Conservation (phyloP, 2,113 vertebrate species). For the Phyllopteryx taeniolatus region DNA sequence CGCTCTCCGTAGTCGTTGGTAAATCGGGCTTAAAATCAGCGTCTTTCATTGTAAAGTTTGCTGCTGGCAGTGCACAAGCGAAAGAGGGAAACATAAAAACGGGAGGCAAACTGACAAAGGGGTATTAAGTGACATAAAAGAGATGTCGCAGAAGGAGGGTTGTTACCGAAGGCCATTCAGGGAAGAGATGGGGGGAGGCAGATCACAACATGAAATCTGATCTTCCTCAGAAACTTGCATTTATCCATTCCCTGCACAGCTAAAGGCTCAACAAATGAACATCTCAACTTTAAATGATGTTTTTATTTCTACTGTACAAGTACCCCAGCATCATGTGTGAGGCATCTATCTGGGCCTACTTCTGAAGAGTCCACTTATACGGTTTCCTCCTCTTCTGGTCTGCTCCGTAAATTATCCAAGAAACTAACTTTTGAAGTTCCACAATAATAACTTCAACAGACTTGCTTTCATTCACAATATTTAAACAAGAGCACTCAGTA, state of each 20-base stretch:
- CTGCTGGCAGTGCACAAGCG: conserved; percentile 35
- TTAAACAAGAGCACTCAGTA: neutral
- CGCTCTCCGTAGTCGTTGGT: conserved; percentile 23
- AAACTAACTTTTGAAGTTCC: neutral
- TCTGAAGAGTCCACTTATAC: neutral
- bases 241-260: conserved; percentile 44
- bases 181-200: conserved; percentile 22
- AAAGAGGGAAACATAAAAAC: conserved; percentile 21
- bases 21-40: conserved; percentile 51
- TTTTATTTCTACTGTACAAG: neutral
- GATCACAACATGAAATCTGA: conserved; percentile 59
- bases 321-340: neutral
- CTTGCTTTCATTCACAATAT: conserved; percentile 6
- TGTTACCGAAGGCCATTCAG: conserved; percentile 54
- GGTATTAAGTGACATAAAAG: conserved; percentile 65
- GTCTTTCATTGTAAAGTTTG: conserved; percentile 35
- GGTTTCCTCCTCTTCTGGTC: neutral
- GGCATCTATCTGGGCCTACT: neutral
- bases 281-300: neutral
- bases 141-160: conserved; percentile 50
- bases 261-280: conserved; percentile 38
- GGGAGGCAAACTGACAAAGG: conserved; percentile 31
- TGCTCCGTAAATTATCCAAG: neutral
- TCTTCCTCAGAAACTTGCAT: conserved; percentile 41
- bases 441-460: conserved; percentile 2